A percentile compares a stretch with the other conserved stretches of the same genome.
Conservation (phyloP, 2,113 vertebrate species). For the Litocranius walleri region DNA sequence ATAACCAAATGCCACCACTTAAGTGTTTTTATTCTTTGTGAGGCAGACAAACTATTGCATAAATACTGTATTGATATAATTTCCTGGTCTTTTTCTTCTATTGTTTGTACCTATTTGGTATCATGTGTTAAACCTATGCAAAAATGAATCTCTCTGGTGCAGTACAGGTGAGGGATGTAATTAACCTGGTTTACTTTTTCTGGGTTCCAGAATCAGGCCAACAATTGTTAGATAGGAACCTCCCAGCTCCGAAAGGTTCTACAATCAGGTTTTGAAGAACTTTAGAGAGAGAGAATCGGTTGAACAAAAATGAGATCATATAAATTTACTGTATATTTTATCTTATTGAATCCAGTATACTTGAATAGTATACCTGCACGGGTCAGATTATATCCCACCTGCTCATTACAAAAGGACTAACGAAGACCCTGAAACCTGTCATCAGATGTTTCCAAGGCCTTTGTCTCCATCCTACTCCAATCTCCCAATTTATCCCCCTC, state of each 20-base stretch:
- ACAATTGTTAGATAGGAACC: neutral
- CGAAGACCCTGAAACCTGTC: neutral
- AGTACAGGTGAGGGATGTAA: neutral
- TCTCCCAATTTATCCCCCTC: neutral
- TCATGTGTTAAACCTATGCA: neutral
- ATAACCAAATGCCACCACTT: neutral
- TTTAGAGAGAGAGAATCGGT: neutral
- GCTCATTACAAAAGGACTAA: neutral
- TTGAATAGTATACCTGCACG: neutral
- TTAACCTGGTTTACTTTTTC: neutral
- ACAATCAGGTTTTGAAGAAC: neutral
- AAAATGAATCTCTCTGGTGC: neutral
- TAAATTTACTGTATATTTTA: neutral
- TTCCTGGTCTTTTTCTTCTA: neutral
- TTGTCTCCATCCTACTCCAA: neutral
- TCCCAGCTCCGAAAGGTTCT: neutral
- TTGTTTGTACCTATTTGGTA: neutral
- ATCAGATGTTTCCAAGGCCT: neutral
- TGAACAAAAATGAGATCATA: neutral
- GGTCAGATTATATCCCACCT: neutral
- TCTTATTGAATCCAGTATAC: neutral
- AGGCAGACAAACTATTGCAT: neutral
- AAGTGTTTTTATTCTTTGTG: neutral
- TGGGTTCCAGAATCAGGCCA: neutral
- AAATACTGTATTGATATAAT: neutral